Conservation (phyloP, 2,797 vertebrate genomes). For the Urocyon cinereoargenteus region DNA sequence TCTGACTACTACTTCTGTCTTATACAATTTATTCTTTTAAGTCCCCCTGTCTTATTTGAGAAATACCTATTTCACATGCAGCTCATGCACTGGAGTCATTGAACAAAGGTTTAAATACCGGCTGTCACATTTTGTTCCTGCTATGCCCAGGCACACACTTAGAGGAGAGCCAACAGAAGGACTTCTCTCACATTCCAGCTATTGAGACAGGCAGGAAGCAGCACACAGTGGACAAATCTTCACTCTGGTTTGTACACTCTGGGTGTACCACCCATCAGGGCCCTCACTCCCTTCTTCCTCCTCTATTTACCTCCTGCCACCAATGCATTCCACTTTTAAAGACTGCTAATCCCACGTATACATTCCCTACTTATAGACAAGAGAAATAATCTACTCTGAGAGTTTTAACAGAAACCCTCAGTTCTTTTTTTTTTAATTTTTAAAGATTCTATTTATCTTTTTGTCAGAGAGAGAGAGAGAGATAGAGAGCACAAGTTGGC, state of each 20-base stretch:
- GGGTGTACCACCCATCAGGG: rapidly evolving
- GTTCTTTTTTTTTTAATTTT: background rate
- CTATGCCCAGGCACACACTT: background rate
- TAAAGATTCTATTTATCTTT: too few species aligned
- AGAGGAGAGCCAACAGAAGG: background rate
- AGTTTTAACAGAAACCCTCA: background rate
- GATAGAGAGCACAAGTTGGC: too few species aligned
- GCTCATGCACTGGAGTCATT: background rate
- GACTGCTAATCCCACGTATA: background rate
- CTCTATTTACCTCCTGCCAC: background rate
- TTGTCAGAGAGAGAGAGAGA: too few species aligned
- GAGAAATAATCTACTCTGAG: background rate
- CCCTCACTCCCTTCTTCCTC: background rate
- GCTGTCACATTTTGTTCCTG: background rate
- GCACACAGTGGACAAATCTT: background rate
- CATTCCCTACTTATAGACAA: background rate
- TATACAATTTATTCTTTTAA: background rate
- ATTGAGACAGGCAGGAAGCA: background rate
- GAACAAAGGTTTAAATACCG: background rate
- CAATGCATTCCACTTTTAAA: background rate
- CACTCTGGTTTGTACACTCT: background rate
- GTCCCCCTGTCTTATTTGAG: background rate
- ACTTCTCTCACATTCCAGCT: background rate
- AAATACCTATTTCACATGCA: background rate
- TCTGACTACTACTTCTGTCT: background rate